These are phyloP conservation scores for Diadema setosum DNA, from an alignment of 35 echinoderm and acorn worm genomes.

Conservation along the genomic window DNA sequence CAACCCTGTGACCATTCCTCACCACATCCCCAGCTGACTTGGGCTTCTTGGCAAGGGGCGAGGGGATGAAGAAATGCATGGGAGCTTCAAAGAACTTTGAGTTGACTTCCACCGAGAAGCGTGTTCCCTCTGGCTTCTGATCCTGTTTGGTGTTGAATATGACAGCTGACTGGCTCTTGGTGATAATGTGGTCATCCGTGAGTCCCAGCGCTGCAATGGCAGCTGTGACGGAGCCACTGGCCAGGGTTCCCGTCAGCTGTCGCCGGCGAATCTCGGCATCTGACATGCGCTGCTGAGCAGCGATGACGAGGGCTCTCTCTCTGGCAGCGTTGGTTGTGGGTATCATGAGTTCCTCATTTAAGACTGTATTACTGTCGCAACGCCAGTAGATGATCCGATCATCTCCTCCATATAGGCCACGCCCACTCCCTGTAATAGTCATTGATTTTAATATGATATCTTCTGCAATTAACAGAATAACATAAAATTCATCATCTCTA, in stretches of 20 bases:
- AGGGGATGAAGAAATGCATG: conserved; percentile 46
- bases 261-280: conserved; percentile 61
- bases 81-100: conserved; percentile 80
- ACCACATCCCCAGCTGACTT: conserved; percentile 57
- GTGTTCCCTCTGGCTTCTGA: conserved; percentile 5
- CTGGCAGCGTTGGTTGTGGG: conserved; percentile 78
- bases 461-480: too few species aligned
- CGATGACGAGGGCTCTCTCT: conserved; percentile 86
- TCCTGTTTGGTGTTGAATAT: not conserved
- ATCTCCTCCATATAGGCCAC: conserved; percentile 81
- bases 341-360: conserved; percentile 76
- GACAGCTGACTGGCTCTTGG: not conserved
- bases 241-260: conserved; percentile 69
- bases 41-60: conserved; percentile 31
- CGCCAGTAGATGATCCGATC: conserved; percentile 96
- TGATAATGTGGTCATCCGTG: conserved; percentile 41
- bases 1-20: conserved; percentile 51
- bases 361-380: conserved; percentile 82
- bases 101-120: conserved; percentile 41
- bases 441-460: too few species aligned
- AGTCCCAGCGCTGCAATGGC: conserved; percentile 80
- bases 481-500: too few species aligned
- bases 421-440: conserved; percentile 51
- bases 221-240: conserved; percentile 80
- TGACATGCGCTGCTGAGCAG: conserved; percentile 91